Base-by-base conservation (phyloP, 2,797 vertebrate genomes). In the Oophaga sylvatica region DNA sequence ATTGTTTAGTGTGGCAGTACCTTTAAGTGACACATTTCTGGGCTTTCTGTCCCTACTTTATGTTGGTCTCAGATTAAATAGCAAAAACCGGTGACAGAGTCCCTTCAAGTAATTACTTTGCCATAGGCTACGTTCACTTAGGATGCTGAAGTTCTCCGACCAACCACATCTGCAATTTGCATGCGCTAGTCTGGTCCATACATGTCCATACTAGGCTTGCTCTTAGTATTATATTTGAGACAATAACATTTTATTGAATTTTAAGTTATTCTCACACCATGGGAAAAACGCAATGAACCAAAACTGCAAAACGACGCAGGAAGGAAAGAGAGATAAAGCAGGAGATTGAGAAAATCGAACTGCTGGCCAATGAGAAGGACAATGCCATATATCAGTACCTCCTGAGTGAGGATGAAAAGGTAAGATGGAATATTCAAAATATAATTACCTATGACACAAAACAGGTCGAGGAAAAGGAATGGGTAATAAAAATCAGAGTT, bases 341-440 rank as follows among this genome's bases (percentile, higher is more conserved):
- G 60, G 92, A 94, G 89, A 91, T 86, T 10, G 91, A 91, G 87
- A 90, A 79, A 59, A 87, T 90, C 45, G 88, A 91, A 48, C 90
- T 90, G 35, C 86, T 94, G 80, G 84, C 89, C 26, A 86, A 84
- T 81, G 92, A 95, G 88, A 95, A 95, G 76, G 90, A 81, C 87
- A 94, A 88, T 89, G 82, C 90, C 31, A 91, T 94, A 41, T 91
- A 94, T 86, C 93, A 93, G 87, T 95, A 94, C 87, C 88, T 93
- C 13, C 91, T 95, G 60, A 95, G 92, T 84, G 93, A 91, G 89
- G 91, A 95, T 87, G 90, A 95, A 90, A 93, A 93, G 90, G 92
- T 95, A 26, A 87, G 81, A 80, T 53, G 16, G 17, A 0, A n/a
- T 45, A 19, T 26, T 17, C 48, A 1, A 77, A n/a, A 65, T 45